Conservation (phyloP, 1,140 invertebrate species). For the Drosophila pseudoobscura region DNA sequence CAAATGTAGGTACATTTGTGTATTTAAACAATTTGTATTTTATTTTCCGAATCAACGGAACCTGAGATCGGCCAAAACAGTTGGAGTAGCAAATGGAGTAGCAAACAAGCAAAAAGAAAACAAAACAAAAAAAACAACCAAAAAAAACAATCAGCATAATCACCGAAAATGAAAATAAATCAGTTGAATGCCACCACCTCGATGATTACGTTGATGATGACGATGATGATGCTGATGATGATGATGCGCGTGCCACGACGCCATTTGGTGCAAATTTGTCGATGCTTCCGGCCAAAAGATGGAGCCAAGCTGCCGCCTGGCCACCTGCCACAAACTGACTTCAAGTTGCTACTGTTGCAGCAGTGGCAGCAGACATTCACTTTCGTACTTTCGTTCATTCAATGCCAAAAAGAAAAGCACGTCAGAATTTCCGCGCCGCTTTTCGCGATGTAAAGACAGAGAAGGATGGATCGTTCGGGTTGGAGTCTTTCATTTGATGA, state of each 20-base stretch:
- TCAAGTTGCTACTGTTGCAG: slow-evolving; percentile 36
- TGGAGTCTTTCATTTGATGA: slow-evolving; percentile 15
- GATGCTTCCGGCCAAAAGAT: slow-evolving; percentile 62
- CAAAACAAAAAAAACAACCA: background rate
- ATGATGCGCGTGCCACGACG: slow-evolving; percentile 72
- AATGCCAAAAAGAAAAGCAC: slow-evolving; percentile 66
- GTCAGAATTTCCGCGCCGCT: slow-evolving; percentile 63
- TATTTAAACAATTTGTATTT: too few species aligned
- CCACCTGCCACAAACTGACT: slow-evolving; percentile 33
- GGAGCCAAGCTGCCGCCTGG: background rate
- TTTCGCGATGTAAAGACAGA: slow-evolving; percentile 23
- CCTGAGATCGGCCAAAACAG: background rate
- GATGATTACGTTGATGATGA: slow-evolving; percentile 18
- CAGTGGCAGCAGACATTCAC: slow-evolving; percentile 58
- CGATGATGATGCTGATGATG: slow-evolving; percentile 21
- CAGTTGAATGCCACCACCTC: slow-evolving; percentile 36
- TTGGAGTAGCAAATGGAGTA: slow-evolving; percentile 9
- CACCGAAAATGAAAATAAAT: slow-evolving; percentile 30
- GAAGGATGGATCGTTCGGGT: background rate
- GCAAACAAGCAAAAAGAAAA: background rate
- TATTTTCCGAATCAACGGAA: too few species aligned
- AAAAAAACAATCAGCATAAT: slow-evolving; percentile 45
- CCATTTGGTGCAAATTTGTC: slow-evolving; percentile 71
- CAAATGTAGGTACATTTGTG: too few species aligned
- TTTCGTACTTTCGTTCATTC: slow-evolving; percentile 50